Percentiles rank a stretch among this genome's conserved stretches.
phyloP scores from a whole-genome alignment of 2,797 vertebrate genomes.

The Hozukius guyotensis region DNA sequence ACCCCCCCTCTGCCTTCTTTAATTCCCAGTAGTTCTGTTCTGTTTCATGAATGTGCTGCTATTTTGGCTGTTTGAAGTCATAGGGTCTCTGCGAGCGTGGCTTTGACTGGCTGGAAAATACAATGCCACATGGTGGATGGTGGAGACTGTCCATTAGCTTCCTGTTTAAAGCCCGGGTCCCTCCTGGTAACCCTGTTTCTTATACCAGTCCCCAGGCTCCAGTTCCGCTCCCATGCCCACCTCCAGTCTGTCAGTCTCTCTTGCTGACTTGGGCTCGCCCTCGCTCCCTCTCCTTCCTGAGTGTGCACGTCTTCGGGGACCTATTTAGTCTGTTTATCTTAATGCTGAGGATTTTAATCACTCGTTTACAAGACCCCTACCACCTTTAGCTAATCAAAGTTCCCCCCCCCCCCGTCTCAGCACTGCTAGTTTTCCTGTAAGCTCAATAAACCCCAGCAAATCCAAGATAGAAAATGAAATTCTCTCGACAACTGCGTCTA shows the following conservation, averaged over 20 bases:
- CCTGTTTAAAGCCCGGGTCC: constrained; percentile 68
- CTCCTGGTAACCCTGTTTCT: constrained; percentile 60
- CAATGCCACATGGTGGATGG: constrained; percentile 82
- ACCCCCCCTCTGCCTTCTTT: constrained; percentile 75
- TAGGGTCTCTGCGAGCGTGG: constrained; percentile 81
- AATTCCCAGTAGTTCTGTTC: constrained; percentile 95
- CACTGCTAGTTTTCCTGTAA: constrained; percentile 51
- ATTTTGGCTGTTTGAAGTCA: constrained; percentile 97
- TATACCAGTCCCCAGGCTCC: constrained; percentile 68
- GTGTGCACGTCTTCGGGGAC: constrained; percentile 60
- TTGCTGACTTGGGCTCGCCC: constrained; percentile 28
- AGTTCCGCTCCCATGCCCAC: constrained; percentile 64
- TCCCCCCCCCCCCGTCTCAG: background rate
- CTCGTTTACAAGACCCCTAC: constrained; percentile 72
- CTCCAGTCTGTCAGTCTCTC: constrained; percentile 51
- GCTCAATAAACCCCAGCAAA: constrained; percentile 52
- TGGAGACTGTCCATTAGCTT: constrained; percentile 73
- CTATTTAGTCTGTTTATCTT: constrained; percentile 73
- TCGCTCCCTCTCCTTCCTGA: constrained; percentile 37
- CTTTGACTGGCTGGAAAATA: constrained; percentile 89
- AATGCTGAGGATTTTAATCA: constrained; percentile 74
- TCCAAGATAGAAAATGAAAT: constrained; percentile 58
- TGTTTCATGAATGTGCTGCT: constrained; percentile 97
- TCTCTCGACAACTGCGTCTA: constrained; percentile 46
- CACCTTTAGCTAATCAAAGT: constrained; percentile 55